Base-by-base conservation (phyloP, 37 sponge, comb jelly and placozoan genomes). In the Hexactinellida sp. region DNA sequence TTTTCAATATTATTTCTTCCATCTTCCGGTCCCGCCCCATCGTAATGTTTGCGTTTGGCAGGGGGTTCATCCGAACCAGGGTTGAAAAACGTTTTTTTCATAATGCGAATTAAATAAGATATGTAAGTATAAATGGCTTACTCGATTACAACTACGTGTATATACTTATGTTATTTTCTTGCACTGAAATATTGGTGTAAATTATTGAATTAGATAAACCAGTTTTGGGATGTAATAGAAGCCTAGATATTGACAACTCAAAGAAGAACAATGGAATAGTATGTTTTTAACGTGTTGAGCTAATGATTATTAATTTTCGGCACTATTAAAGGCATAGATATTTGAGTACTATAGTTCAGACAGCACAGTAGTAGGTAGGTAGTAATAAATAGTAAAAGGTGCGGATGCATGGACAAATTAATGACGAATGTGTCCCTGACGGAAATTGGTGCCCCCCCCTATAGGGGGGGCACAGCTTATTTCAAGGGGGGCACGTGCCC, bases 61-160 rank as follows among this genome's bases (percentile, higher is more conserved):
- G 76, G 76, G 3, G 76, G 76, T n/a, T n/a, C n/a, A n/a, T n/a
- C n/a, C n/a, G n/a, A n/a, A 47, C 9, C 52, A 63, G 76, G 34
- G 76, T 63, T 63, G 76, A 63, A 63, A 23, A 63, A 63, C n/a
- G n/a, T n/a, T n/a, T n/a, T n/a, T 63, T 63, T 63, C 25, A 63
- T 63, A 28, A 32, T 63, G 32, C 34, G 30, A 63, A 63, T 28
- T 32, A 25, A 32, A 63, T 32, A 28, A 32, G 76, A 32, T 32
- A 63, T n/a, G 76, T 32, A 63, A 10, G 34, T 63, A 63, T 25
- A 23, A 63, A 63, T 63, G 76, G 25, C 76, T 63, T 7, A 63
- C 3, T n/a, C 30, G 3, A 63, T 10, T 7, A 21, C n/a, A n/a
- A n/a, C n/a, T n/a, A n/a, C n/a, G n/a, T n/a, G 13, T 63, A 63